Base-by-base conservation (phyloP, 1,140 invertebrate species). In the Bombus consobrinus region DNA sequence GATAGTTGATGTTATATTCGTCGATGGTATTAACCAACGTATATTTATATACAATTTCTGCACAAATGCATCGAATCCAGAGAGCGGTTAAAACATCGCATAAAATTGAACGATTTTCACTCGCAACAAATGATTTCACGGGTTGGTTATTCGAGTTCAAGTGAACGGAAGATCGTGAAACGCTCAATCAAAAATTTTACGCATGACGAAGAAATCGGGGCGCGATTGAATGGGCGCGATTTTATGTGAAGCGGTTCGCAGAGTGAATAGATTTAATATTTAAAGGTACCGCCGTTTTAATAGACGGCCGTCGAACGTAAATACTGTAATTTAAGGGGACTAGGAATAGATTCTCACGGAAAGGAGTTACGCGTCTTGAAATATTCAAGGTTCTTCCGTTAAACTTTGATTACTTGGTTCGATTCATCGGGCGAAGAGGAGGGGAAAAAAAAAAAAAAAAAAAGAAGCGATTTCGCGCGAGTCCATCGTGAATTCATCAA, bases 171-270 rank as follows among this genome's bases (percentile, higher is more conserved):
- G 82, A 84, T 84, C 22, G 82, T 71, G 82, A 71, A 71, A 77
- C 75, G 81, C 15, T 75, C 72, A 25, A 83, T 83, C 72, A 83
- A 75, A 83, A 84, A 84, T 84, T 84, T 84, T 59, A 84, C 82
- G 82, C 75, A 78, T 78, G 64, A 59, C 34, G n/a, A 43, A 32
- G 74, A n/a, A 84, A 84, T 71, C 62, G 53, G 13, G 4, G 32
- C 43, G 37, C 75, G 66, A 84, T 47, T 53, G 68, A 85, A 64
- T 62, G 25, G 34, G 25, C 66, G 28, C 32, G 32, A 62, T 85
- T 85, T 57, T 47, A 68, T 22, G 32, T 15, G 74, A 34, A 41
- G 37, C 75, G 53, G 32, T 43, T 64, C 41, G 10, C 47, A 28
- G 22, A 53, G 8, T 10, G 43, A 57, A 68, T 4, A 10, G 25